These are phyloP conservation scores for Thyatira batis DNA, from an alignment of 2,888 invertebrate species.

Conservation along the genomic window DNA sequence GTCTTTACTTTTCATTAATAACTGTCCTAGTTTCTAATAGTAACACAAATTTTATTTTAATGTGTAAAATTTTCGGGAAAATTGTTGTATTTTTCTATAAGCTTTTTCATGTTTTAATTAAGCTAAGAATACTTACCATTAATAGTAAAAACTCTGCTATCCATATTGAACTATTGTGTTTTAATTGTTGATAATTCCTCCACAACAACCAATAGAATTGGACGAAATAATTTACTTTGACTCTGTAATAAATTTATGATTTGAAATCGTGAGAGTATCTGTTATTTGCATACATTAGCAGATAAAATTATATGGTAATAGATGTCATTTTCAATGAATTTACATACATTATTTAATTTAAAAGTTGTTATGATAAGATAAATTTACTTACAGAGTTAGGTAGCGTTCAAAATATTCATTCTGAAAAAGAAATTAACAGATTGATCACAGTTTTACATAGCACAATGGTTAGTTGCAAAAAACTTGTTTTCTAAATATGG, in stretches of 20 bases:
- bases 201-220: slow-evolving; percentile 88
- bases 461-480: neutral
- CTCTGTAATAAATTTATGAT: slow-evolving; percentile 60
- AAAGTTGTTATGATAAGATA: neutral
- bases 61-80: too few species aligned
- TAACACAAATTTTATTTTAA: too few species aligned
- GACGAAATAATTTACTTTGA: slow-evolving; percentile 81
- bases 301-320: neutral
- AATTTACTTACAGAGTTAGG: slow-evolving; percentile 75
- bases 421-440: slow-evolving; percentile 58
- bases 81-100: too few species aligned
- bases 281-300: neutral
- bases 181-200: slow-evolving; percentile 85
- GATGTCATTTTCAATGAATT: neutral
- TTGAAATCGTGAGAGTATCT: neutral
- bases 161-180: slow-evolving; percentile 85
- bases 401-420: slow-evolving; percentile 75
- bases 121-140: too few species aligned
- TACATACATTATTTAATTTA: neutral
- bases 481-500: neutral
- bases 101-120: too few species aligned
- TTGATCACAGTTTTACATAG: neutral
- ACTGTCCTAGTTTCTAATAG: too few species aligned
- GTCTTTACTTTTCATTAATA: too few species aligned
- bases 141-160: slow-evolving; percentile 83